Evolutionary conservation across 2,797 vertebrate species (phyloP), one percentile per base, ranked within the genome.

Genomic region (Pteropus rufus): DNA sequence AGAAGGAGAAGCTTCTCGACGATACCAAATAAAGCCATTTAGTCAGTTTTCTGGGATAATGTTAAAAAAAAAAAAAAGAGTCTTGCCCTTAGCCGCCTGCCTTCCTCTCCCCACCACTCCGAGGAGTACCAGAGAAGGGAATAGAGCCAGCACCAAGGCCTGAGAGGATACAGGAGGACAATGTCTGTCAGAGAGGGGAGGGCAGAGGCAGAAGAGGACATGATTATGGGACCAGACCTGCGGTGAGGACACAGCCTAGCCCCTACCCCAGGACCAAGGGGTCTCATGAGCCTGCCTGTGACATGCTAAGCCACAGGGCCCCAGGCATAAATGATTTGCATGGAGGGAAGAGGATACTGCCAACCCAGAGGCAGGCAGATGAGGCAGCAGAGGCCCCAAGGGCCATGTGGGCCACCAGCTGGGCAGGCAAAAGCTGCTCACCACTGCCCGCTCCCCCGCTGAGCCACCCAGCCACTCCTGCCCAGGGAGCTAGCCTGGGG

Each of bases 1-100:
- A 96, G 99, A 99, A 98, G 98, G 98, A 95, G 99, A 99, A 98
- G 99, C 99, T 98, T 99, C 99, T 98, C 99, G 99, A 99, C 99
- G 99, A 99, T 97, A 98, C 98, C 98, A 98, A 98, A 98, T 98
- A 99, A 98, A 98, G 97, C 95, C 97, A 97, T 97, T 97, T 97
- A 91, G 97, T 98, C 96, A 97, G 89, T 98, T 98, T 98, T 98
- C 97, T 98, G 98, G 98, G 97, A 98, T 98, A 97, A 97, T 97
- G 97, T 49, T 49, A 3, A 49, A 12, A 14, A 10, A 46, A 46
- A 49, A 49, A 12, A 46, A 46, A 3, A 12, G 12, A 39, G 65
- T n/a, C 31, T 2, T 3, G 15, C 49, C 69, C 29, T 92, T 41
- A 18, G 65, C 23, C 60, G 11, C 41, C 39, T 5, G 15, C 29